Evolutionary conservation across 2,888 invertebrate species (phyloP), one percentile per base, ranked within the genome.

Genomic region (Synergus umbraculus): DNA sequence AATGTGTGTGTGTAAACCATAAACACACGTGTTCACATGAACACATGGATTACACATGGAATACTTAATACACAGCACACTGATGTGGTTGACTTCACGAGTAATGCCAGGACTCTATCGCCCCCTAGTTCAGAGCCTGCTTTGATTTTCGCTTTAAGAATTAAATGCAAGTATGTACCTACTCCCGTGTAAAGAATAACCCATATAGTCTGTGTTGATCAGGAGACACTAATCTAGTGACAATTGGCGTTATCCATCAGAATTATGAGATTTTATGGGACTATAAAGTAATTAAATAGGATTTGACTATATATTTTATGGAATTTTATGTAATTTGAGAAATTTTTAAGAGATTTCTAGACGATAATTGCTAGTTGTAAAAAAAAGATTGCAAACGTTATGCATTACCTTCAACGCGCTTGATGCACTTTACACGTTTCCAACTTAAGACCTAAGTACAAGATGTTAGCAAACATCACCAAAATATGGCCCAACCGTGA

Each of bases 21-120:
- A 54, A 73, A 49, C 69, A 54, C 54, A 73, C 54, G 37, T 54
- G 73, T 73, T 73, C 54, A 49, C 37, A 49, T 73, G 49, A n/a
- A 13, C 54, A 49, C 37, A 49, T 73, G 49, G 37, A 13, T 73
- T n/a, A 49, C 37, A 37, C 37, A 15, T 44, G 29, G 60, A 60
- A 22, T 22, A 29, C 60, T 12, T 60, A 60, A 60, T 60, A 29
- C 60, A 22, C 10, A 60, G 54, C 49, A 18, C 49, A 49, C 15
- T 73, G 37, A 73, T 15, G 80, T 84, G 82, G 78, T 76, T 76
- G 73, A 79, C 81, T 82, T 41, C 83, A 80, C 80, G 81, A 83
- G 81, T 82, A 85, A 86, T 82, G 83, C 86, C 84, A 87, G 86
- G 86, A 81, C 86, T 84, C 85, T 84, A 85, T 81, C 81, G 82